Evolutionary conservation across 2,888 invertebrate species (phyloP).

Genomic region (Lasioglossum marginatum): DNA sequence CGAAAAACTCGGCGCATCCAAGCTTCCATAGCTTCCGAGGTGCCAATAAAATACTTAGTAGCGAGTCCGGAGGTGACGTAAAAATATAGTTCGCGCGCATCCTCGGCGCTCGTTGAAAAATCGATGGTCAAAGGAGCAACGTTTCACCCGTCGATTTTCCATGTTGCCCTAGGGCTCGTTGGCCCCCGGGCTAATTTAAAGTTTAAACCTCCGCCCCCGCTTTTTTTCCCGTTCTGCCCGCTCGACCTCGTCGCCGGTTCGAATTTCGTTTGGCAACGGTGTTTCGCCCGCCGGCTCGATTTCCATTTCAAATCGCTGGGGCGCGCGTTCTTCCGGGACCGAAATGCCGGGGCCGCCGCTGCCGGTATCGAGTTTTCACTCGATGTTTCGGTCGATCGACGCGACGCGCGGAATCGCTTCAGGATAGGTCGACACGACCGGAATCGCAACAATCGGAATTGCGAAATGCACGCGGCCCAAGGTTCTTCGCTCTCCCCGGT

Average conservation of each 20-base stretch:
- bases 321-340: conserved; percentile 8
- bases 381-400: conserved; percentile 16
- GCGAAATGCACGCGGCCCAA: background rate
- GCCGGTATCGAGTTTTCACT: conserved; percentile 21
- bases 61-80: background rate
- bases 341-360: conserved; percentile 7
- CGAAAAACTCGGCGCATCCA: background rate
- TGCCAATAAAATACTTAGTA: background rate
- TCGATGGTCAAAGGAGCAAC: conserved; percentile 28
- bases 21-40: background rate
- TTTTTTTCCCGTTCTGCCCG: background rate
- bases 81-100: background rate
- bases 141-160: conserved; percentile 29
- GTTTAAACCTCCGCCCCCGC: background rate
- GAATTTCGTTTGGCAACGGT: conserved; percentile 6
- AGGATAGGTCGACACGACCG: conserved; percentile 9
- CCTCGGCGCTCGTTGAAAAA: conserved; percentile 25
- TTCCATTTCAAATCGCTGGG: conserved; percentile 57
- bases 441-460: conserved; percentile 31
- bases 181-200: conserved; percentile 35
- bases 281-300: conserved; percentile 26
- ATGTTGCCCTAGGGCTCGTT: conserved; percentile 18
- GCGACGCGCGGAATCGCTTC: background rate
- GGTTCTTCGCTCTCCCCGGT: background rate
- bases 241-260: conserved; percentile 5